These are phyloP conservation scores for Drosophila emarginata DNA, from an alignment of 2,888 invertebrate species.

Conservation along the genomic window DNA sequence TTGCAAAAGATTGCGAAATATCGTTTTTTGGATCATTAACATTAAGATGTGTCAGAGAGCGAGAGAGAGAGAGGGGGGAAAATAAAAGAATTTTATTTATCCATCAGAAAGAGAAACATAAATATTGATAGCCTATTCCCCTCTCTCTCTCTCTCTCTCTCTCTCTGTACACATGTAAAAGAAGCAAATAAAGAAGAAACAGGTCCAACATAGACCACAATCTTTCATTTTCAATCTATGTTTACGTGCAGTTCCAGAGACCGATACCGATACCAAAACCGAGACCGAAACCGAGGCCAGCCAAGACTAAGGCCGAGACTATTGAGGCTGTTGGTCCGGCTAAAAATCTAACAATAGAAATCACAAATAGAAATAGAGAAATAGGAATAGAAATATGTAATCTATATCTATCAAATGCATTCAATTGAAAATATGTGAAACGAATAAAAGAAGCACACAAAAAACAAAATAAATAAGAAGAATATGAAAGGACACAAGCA, in stretches of 20 bases:
- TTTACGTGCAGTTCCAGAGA: conserved; percentile 29
- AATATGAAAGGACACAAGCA: conserved; percentile 62
- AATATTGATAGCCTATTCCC: too few species aligned
- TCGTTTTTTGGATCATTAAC: neutral
- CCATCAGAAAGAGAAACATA: neutral
- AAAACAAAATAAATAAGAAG: neutral
- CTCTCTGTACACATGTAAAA: neutral
- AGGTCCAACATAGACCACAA: conserved; percentile 62
- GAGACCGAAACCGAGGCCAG: conserved; percentile 8
- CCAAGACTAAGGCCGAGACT: neutral
- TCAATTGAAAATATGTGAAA: conserved; percentile 51
- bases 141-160: too few species aligned
- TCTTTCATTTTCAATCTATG: conserved; percentile 66
- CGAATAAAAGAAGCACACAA: neutral
- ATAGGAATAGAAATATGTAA: conserved; percentile 17
- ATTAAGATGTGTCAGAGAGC: neutral
- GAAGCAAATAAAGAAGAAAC: neutral
- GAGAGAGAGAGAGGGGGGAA: neutral
- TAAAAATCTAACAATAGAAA: conserved; percentile 9
- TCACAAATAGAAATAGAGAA: conserved; percentile 21
- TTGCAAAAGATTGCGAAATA: conserved; percentile 1
- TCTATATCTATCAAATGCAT: conserved; percentile 47
- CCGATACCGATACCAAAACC: conserved; percentile 11
- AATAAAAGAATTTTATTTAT: neutral
- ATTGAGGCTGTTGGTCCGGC: neutral